Evolutionary conservation across 2,113 vertebrate genomes (phyloP), one percentile per base, ranked within the genome.

Genomic region (Mellivora capensis): DNA sequence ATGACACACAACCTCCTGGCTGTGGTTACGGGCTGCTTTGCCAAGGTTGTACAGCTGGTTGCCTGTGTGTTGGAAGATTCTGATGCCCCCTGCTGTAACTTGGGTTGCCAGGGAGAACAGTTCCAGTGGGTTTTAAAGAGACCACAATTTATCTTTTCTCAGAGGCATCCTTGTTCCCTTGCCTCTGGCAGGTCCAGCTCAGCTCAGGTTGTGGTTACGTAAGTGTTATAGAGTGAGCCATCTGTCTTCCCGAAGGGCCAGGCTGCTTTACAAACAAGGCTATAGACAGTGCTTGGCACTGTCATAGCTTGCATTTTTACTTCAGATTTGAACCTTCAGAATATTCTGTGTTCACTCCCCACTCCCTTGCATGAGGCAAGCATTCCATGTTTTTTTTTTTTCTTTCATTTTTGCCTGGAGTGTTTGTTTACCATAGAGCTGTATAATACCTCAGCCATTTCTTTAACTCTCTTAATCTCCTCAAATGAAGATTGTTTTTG

Each of bases 111-210:
- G 90, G 67, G 39, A 88, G 94, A 96, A 67, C 85, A 7, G 84
- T 95, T 92, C 74, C 76, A 81, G 93, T 94, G 14, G 93, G 83
- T 97, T 93, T 94, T 89, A 84, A 95, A 96, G 94, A 94, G 97
- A 97, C 92, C 95, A 92, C 62, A 91, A 64, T 97, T 98, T 97
- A 93, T 93, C 98, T 98, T 96, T n/a, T 86, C 98, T 93, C 91
- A 97, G 82, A 94, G 97, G 79, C 90, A 76, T 97, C 87, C 67
- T 97, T 95, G 94, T 97, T 54, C 29, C 92, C 57, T 49, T 6
- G 12, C 7, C 84, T 42, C 72, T 92, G 93, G 91, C 82, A 83
- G 72, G 81, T 97, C 91, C 39, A 42, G 89, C 94, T 92, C 74
- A 42, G 83, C 83, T 98, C 96, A 64, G 98, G 97, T 74, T 97